phyloP scores from a whole-genome alignment of 2,888 invertebrate genomes.

The Melipona bicolor region DNA sequence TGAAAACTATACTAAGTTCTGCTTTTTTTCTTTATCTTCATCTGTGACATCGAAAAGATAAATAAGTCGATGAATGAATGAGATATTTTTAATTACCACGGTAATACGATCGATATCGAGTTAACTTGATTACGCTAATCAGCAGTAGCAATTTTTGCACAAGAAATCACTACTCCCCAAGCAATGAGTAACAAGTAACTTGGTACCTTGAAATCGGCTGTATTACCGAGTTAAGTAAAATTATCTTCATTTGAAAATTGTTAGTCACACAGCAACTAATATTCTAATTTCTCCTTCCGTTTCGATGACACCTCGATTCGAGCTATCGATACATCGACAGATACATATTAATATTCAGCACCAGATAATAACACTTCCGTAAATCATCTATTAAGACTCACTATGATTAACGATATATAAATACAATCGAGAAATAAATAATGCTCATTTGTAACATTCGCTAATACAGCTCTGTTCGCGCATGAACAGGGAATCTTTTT shows the following conservation, averaged over 20 bases:
- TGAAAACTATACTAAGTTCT: not conserved
- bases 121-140: slow-evolving; percentile 37
- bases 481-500: slow-evolving; percentile 43
- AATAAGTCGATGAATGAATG: not conserved
- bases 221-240: slow-evolving; percentile 44
- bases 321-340: slow-evolving; percentile 17
- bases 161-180: slow-evolving; percentile 52
- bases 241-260: not conserved
- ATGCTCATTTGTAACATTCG: slow-evolving; percentile 66
- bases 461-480: slow-evolving; percentile 60
- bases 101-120: slow-evolving; percentile 37
- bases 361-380: slow-evolving; percentile 67
- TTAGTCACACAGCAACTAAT: too few relatives aligned
- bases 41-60: not conserved
- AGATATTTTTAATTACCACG: slow-evolving; percentile 22
- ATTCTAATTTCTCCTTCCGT: not conserved
- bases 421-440: slow-evolving; percentile 73
- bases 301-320: slow-evolving; percentile 17
- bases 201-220: slow-evolving; percentile 6
- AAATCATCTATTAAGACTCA: slow-evolving; percentile 59
- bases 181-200: slow-evolving; percentile 41
- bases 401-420: slow-evolving; percentile 69
- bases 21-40: not conserved
- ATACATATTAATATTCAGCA: slow-evolving; percentile 57
- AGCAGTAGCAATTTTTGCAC: slow-evolving; percentile 54